Percentiles rank a stretch among this genome's conserved stretches.
These are phyloP conservation scores for Helarctos malayanus DNA, from an alignment of 2,797 vertebrate species.

Conservation along the genomic window DNA sequence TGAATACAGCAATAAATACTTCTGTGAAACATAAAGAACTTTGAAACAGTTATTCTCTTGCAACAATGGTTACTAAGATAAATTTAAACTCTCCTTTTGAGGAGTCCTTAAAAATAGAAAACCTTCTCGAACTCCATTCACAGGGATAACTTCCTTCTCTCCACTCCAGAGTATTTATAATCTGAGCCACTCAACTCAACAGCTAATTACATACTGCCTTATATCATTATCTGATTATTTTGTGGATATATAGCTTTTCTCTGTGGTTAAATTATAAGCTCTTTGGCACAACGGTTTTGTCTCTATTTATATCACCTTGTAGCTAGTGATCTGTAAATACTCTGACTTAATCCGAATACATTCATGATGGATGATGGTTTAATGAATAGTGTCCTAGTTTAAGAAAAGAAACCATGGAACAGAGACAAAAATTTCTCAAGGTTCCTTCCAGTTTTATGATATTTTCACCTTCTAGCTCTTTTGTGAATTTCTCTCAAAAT, in stretches of 20 bases:
- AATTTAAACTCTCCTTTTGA: conserved; percentile 44
- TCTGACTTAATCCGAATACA: background rate
- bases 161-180: conserved; percentile 48
- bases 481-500: background rate
- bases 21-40: background rate
- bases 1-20: background rate
- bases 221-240: conserved; percentile 57
- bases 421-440: background rate
- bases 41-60: background rate
- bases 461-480: background rate
- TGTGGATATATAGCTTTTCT: conserved; percentile 3
- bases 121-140: conserved; percentile 22
- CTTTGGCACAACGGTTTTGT: background rate
- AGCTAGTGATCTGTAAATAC: conserved; percentile 17
- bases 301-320: conserved; percentile 44
- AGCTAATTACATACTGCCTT: conserved; percentile 64
- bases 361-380: background rate
- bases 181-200: conserved; percentile 11
- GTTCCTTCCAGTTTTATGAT: background rate
- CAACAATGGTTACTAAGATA: conserved; percentile 12
- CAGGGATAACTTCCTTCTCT: background rate
- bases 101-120: conserved; percentile 55
- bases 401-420: background rate
- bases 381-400: background rate
- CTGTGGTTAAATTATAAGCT: conserved; percentile 52